Base-by-base conservation (phyloP, 2,113 vertebrate species). In the Trichechus manatus region DNA sequence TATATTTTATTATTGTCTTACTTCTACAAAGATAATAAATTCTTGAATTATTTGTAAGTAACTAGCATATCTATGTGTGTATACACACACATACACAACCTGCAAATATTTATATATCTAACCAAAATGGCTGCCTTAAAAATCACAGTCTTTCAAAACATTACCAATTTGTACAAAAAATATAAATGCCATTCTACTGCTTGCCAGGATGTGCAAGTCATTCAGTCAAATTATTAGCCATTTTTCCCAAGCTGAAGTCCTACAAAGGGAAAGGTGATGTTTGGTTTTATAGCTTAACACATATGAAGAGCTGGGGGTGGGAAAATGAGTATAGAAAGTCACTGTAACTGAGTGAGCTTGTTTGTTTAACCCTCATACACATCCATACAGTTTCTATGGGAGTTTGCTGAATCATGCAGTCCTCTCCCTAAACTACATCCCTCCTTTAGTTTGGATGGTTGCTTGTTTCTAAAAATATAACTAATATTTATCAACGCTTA, bases 61-160 rank as follows among this genome's bases (percentile, higher is more conserved):
- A 44, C n/a, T 25, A 84, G 31, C 42, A 53, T 22, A 31, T 42
- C 11, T 59, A 13, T 75, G 19, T 59, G 33, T 81, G 29, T 44
- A 81, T 42, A 68, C 14, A 59, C 36, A 61, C 23, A 29, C 47
- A 25, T 33, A 27, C 14, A 61, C 33, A 70, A 44, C 39, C 20
- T 29, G 66, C 20, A 36, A 42, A 86, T 22, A 66, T 70, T 90
- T 90, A 23, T 93, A 44, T 44, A 20, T 79, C 61, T 87, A 90
- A 36, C 53, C 87, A 87, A 87, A 74, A 80, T 47, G 64, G 44
- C 80, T 78, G 66, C 50, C 31, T 56, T 72, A 66, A 83, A 83
- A 95, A 36, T 91, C 83, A 80, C 56, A 68, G 72, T 83, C 68
- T 93, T 87, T 59, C 56, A 61, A 47, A 59, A 44, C 19, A 80